Evolutionary conservation across 1,140 invertebrate species (phyloP).

Genomic region (Leucophenga varia): DNA sequence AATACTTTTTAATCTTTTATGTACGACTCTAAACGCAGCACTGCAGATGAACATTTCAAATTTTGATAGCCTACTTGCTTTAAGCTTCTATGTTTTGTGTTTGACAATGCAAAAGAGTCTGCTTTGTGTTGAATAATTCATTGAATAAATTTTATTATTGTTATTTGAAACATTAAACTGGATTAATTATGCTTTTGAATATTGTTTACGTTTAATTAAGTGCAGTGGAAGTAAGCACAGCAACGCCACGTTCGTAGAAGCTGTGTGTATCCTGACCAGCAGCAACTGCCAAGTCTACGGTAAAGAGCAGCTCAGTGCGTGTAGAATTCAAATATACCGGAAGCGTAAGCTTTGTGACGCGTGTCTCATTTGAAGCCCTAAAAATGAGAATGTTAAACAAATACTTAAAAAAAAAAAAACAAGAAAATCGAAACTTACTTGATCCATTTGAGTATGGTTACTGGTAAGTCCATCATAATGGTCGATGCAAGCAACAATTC

Average conservation of each 20-base stretch:
- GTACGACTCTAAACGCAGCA: too few species aligned
- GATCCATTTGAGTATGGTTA: slow-evolving; percentile 86
- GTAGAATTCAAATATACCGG: slow-evolving; percentile 98
- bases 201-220: slow-evolving; percentile 67
- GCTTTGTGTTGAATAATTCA: too few species aligned
- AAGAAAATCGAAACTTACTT: slow-evolving; percentile 62
- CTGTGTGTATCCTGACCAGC: slow-evolving; percentile 83
- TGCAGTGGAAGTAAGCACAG: slow-evolving; percentile 86
- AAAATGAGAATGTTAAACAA: too few species aligned
- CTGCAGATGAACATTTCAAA: background rate
- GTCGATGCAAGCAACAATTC: slow-evolving; percentile 88
- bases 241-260: slow-evolving; percentile 97
- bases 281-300: slow-evolving; percentile 88
- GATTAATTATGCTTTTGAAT: too few species aligned
- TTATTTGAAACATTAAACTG: too few species aligned
- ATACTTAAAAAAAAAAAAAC: too few species aligned
- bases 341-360: slow-evolving; percentile 75
- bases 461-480: slow-evolving; percentile 90
- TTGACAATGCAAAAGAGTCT: background rate
- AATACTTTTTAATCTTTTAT: too few species aligned
- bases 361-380: slow-evolving; percentile 60
- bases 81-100: background rate
- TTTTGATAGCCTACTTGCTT: background rate
- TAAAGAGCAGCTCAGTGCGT: slow-evolving; percentile 91
- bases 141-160: too few species aligned